Evolutionary conservation across 2,888 invertebrate genomes (phyloP).

Genomic region (Mimas tiliae): DNA sequence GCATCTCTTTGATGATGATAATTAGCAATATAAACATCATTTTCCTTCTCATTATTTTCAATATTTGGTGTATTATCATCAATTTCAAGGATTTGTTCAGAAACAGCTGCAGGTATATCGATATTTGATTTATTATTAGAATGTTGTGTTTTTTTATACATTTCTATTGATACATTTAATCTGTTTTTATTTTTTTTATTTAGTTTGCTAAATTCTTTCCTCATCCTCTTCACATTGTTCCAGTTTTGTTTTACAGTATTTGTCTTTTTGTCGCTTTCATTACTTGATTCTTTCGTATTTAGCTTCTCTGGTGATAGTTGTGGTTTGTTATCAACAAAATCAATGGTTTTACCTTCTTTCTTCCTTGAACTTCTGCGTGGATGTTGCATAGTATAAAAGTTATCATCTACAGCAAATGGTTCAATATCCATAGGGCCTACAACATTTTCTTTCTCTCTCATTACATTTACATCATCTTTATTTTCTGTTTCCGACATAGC

Average conservation of each 20-base stretch:
- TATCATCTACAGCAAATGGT: slow-evolving; percentile 57
- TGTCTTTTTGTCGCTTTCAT: slow-evolving; percentile 54
- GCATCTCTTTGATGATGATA: neutral
- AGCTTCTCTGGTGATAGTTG: slow-evolving; percentile 48
- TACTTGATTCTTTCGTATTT: slow-evolving; percentile 52
- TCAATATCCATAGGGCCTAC: slow-evolving; percentile 62
- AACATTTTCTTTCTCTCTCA: slow-evolving; percentile 54
- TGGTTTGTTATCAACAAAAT: slow-evolving; percentile 39
- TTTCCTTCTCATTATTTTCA: slow-evolving; percentile 29
- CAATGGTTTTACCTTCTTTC: slow-evolving; percentile 50
- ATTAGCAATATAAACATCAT: neutral
- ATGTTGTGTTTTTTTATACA: slow-evolving; percentile 66
- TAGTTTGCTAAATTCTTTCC: slow-evolving; percentile 74
- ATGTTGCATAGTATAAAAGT: slow-evolving; percentile 58
- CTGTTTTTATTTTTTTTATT: slow-evolving; percentile 70
- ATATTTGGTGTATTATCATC: slow-evolving; percentile 62
- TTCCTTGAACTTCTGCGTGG: slow-evolving; percentile 73
- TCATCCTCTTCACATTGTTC: slow-evolving; percentile 77
- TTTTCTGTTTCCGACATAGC: slow-evolving; percentile 59
- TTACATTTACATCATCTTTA: no score
- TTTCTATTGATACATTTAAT: slow-evolving; percentile 78
- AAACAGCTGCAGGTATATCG: slow-evolving; percentile 33
- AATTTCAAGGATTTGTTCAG: slow-evolving; percentile 47
- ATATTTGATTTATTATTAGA: slow-evolving; percentile 41
- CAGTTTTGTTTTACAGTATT: slow-evolving; percentile 64